phyloP scores from a whole-genome alignment of 2,888 invertebrate genomes.

The Scaptomyza cyrtandrae region DNA sequence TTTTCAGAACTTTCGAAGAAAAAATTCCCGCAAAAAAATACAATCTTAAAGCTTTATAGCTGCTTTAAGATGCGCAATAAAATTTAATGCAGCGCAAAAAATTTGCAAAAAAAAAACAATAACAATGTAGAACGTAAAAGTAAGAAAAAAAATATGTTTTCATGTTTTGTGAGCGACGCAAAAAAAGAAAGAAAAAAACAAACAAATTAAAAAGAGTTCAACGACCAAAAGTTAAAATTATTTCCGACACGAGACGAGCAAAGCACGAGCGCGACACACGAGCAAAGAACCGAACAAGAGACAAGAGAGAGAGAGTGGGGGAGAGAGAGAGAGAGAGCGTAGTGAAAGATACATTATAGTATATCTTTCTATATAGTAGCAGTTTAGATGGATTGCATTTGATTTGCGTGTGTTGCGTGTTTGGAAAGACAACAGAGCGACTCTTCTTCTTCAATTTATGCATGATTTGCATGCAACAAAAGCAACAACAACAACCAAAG shows the following conservation, averaged over 20 bases:
- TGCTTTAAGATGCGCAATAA: conserved; percentile 51
- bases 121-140: conserved; percentile 22
- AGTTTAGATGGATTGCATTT: conserved; percentile 38
- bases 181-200: conserved; percentile 49
- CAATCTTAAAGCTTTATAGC: conserved; percentile 30
- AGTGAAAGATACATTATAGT: conserved; percentile 55
- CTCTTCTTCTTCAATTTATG: conserved; percentile 55
- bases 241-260: conserved; percentile 59
- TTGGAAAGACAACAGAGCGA: conserved; percentile 29
- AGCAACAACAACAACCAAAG: conserved; percentile 2
- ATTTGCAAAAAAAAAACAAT: conserved; percentile 25
- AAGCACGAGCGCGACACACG: conserved; percentile 21
- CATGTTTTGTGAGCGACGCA: conserved; percentile 53
- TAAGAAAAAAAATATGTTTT: conserved; percentile 36
- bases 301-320: conserved; percentile 10
- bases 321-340: neutral
- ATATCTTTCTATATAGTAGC: conserved; percentile 20
- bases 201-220: conserved; percentile 76
- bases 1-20: neutral
- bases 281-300: conserved; percentile 15
- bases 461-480: conserved; percentile 66
- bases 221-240: conserved; percentile 77
- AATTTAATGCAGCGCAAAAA: conserved; percentile 49
- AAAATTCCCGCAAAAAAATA: conserved; percentile 1
- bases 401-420: conserved; percentile 67